These are phyloP conservation scores for Zosterops japonicus DNA, from an alignment of 2,113 vertebrate genomes.

Conservation along the genomic window DNA sequence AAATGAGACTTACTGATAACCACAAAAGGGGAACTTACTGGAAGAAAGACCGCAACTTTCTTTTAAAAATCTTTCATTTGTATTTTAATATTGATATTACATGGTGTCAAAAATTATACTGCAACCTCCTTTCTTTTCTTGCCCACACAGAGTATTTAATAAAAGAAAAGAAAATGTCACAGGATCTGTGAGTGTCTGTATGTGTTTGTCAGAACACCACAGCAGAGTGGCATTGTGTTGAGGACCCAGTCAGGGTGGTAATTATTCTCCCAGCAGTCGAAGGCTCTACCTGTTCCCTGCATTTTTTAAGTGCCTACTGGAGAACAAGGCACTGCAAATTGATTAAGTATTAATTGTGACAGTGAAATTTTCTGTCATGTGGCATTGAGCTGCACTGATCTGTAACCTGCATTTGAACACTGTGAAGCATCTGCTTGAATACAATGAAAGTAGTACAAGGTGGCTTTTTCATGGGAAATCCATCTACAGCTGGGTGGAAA, in stretches of 20 bases:
- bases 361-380: not conserved
- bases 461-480: not conserved
- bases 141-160: conserved; percentile 18
- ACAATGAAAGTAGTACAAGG: not conserved
- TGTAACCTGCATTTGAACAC: not conserved
- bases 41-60: not conserved
- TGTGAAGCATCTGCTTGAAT: not conserved
- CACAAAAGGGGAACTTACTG: not conserved
- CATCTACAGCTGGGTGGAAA: not conserved
- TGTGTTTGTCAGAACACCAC: conserved; percentile 33
- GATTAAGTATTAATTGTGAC: conserved; percentile 51
- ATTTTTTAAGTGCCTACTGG: conserved; percentile 29
- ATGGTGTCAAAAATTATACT: not conserved
- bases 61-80: conserved; percentile 5
- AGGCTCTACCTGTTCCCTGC: not conserved
- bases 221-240: conserved; percentile 13
- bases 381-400: not conserved
- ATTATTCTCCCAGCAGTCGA: conserved; percentile 34
- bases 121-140: conserved; percentile 11
- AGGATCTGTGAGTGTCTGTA: not conserved
- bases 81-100: conserved; percentile 14
- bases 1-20: not conserved
- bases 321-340: not conserved
- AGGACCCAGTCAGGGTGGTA: conserved; percentile 22
- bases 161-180: conserved; percentile 35